Conservation (phyloP, 2,113 vertebrate species). For the Chelonoidis abingdonii region DNA sequence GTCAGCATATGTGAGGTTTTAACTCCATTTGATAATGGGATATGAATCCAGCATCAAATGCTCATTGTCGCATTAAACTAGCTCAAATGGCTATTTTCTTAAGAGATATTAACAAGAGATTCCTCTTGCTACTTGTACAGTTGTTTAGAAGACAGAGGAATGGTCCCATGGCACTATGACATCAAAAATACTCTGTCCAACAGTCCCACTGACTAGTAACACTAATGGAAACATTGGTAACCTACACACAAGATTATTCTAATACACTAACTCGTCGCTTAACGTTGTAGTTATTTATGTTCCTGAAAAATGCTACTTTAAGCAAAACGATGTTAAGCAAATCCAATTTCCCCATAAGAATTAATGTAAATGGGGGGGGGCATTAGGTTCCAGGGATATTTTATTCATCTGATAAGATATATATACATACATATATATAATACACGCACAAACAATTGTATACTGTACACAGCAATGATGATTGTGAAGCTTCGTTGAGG, state of each 20-base stretch:
- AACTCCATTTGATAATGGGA: background rate
- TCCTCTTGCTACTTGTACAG: background rate
- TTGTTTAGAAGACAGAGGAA: background rate
- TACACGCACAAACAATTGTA: too few relatives aligned
- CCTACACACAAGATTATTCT: background rate
- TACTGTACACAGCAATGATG: too few relatives aligned
- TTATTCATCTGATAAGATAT: too few relatives aligned
- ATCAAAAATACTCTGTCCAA: background rate
- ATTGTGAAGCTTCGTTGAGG: too few relatives aligned
- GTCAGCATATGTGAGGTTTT: background rate
- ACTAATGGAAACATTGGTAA: background rate
- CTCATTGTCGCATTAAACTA: background rate
- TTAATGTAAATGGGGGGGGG: too few relatives aligned
- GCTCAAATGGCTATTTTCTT: background rate
- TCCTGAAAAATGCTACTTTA: too few relatives aligned
- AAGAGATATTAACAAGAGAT: background rate
- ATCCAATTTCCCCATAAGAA: too few relatives aligned
- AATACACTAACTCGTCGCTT: background rate
- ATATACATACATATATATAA: too few relatives aligned
- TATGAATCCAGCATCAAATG: background rate
- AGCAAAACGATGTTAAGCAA: too few relatives aligned
- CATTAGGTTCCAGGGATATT: too few relatives aligned
- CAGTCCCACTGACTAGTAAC: background rate
- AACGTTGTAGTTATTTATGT: too few relatives aligned
- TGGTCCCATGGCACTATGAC: background rate